These are phyloP conservation scores for Chloroceryle amazona DNA, from an alignment of 2,797 vertebrate species.

Conservation along the genomic window DNA sequence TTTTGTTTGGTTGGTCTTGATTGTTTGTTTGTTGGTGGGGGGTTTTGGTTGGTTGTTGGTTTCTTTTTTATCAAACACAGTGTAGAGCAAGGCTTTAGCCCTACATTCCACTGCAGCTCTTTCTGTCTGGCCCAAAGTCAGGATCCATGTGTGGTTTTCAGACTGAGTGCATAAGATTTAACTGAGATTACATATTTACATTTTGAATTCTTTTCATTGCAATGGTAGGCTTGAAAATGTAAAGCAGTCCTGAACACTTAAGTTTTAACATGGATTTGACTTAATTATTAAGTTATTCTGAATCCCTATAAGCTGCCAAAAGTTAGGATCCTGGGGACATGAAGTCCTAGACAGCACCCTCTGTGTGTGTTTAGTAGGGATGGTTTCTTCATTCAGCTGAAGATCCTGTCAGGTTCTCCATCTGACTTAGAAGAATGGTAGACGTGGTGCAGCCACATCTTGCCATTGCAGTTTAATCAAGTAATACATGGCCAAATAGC, in stretches of 20 bases:
- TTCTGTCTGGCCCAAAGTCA: neutral
- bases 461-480: neutral
- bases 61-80: neutral
- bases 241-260: neutral
- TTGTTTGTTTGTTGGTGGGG: no score
- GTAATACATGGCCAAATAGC: neutral
- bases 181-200: neutral
- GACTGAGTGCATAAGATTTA: neutral
- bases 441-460: fast-evolving
- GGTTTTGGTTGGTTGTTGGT: no score
- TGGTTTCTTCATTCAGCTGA: neutral
- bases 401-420: neutral
- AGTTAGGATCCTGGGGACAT: neutral
- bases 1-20: no score
- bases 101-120: neutral
- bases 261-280: neutral
- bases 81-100: neutral
- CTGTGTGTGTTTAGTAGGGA: neutral
- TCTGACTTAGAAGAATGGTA: neutral
- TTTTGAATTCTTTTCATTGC: neutral
- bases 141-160: neutral
- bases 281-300: neutral
- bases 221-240: neutral
- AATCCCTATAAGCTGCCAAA: neutral
- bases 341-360: neutral